Conservation (phyloP, 2,888 invertebrate species). For the Nipponacmea schrenckii region DNA sequence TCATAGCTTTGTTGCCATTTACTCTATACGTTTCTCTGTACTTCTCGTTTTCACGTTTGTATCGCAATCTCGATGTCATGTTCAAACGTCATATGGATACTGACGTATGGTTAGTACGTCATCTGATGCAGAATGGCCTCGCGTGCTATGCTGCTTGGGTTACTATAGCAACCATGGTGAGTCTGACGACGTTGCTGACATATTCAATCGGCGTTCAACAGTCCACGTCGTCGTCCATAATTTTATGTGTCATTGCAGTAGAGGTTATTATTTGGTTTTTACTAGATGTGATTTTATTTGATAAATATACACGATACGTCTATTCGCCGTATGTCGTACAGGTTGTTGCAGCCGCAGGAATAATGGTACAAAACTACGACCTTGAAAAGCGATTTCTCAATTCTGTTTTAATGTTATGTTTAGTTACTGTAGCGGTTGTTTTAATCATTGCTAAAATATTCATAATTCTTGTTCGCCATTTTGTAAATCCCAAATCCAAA, state of each 20-base stretch:
- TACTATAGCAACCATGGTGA: slow-evolving; percentile 56
- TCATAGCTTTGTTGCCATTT: slow-evolving; percentile 40
- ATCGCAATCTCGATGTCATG: slow-evolving; percentile 41
- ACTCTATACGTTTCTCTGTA: slow-evolving; percentile 48
- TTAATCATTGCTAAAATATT: not conserved
- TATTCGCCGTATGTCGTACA: slow-evolving; percentile 54
- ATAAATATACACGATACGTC: slow-evolving; percentile 53
- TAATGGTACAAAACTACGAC: slow-evolving; percentile 39
- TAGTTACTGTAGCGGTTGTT: not conserved
- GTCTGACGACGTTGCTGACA: slow-evolving; percentile 52
- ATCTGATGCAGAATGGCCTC: slow-evolving; percentile 62
- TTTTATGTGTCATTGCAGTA: slow-evolving; percentile 48
- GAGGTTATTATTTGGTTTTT: slow-evolving; percentile 51
- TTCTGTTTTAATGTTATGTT: not conserved
- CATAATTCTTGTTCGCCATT: not conserved
- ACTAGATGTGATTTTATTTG: slow-evolving; percentile 52
- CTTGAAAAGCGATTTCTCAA: not conserved
- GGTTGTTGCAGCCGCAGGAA: slow-evolving; percentile 47
- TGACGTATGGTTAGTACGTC: slow-evolving; percentile 56
- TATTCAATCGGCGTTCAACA: slow-evolving; percentile 32
- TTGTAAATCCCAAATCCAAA: not conserved
- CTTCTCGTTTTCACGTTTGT: slow-evolving; percentile 45
- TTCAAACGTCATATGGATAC: slow-evolving; percentile 31
- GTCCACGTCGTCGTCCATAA: slow-evolving; percentile 37
- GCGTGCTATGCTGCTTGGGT: slow-evolving; percentile 60